Percentiles rank a stretch among this genome's conserved stretches.
Conservation (phyloP, 2,888 invertebrate species). For the Sinhomidia bicolor region DNA sequence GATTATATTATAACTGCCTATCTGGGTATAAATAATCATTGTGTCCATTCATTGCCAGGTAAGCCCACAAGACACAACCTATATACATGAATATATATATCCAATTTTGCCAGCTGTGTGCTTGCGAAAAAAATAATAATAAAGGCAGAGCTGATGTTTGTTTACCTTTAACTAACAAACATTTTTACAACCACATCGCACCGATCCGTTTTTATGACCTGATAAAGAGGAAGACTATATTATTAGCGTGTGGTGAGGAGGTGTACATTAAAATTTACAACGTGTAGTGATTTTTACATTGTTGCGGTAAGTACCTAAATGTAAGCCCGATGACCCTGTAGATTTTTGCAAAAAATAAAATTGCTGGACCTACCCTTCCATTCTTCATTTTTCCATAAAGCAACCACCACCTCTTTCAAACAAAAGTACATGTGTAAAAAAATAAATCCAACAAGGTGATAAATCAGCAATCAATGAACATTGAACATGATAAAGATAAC, state of each 20-base stretch:
- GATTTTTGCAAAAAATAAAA: neutral
- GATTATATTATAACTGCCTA: neutral
- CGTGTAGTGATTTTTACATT: constrained; percentile 11
- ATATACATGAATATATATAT: neutral
- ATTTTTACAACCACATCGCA: neutral
- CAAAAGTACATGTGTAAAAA: constrained; percentile 29
- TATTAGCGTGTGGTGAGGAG: constrained; percentile 41
- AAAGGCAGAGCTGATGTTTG: neutral
- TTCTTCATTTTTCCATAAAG: neutral
- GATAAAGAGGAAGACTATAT: constrained; percentile 52
- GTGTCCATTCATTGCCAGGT: constrained; percentile 19
- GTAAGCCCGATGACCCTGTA: constrained; percentile 8
- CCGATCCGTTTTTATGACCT: constrained; percentile 22
- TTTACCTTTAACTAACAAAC: neutral
- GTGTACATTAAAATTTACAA: constrained; percentile 47
- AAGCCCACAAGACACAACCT: neutral
- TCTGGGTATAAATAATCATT: constrained; percentile 9
- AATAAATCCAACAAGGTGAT: constrained; percentile 51
- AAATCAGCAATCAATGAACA: constrained; percentile 56
- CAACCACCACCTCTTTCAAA: constrained; percentile 49
- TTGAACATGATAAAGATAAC: constrained; percentile 15
- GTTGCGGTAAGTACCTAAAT: neutral
- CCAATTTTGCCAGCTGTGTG: neutral
- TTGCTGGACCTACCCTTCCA: neutral
- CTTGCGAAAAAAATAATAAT: neutral